These are phyloP conservation scores for Epirrhoe alternata DNA, from an alignment of 2,888 invertebrate species.

Conservation along the genomic window DNA sequence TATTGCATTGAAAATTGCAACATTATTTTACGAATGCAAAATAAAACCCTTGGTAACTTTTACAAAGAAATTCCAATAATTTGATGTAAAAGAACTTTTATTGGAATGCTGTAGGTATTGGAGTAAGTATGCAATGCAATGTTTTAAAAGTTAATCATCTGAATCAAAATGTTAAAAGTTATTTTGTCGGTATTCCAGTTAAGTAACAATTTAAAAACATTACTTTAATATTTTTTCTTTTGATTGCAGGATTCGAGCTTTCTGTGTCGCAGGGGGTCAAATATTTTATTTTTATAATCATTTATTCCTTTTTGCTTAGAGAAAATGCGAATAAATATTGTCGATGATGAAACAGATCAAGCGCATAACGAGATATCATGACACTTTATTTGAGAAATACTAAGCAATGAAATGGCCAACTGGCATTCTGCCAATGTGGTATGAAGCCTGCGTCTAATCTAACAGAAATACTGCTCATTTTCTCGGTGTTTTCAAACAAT, in stretches of 20 bases:
- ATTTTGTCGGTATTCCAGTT: too few relatives aligned
- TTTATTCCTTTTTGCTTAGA: too few relatives aligned
- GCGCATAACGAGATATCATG: neutral
- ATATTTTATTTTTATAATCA: too few relatives aligned
- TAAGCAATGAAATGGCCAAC: slow-evolving; percentile 11
- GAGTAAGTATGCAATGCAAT: too few relatives aligned
- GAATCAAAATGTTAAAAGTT: too few relatives aligned
- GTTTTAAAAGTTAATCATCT: too few relatives aligned
- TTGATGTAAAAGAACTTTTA: neutral
- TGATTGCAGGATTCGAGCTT: too few relatives aligned
- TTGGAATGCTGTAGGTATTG: too few relatives aligned
- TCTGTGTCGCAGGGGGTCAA: too few relatives aligned
- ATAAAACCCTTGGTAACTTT: neutral
- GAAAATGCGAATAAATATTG: too few relatives aligned
- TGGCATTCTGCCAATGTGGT: slow-evolving; percentile 6
- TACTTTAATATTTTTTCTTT: too few relatives aligned
- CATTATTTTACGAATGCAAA: neutral
- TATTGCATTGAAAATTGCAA: neutral
- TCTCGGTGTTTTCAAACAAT: neutral
- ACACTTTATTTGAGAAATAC: slow-evolving; percentile 7
- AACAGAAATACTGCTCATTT: neutral
- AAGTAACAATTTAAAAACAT: too few relatives aligned
- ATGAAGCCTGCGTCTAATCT: neutral
- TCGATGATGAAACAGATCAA: neutral
- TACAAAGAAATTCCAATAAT: neutral